phyloP scores from a whole-genome alignment of 2,113 vertebrate species.

The Pantherophis guttatus region DNA sequence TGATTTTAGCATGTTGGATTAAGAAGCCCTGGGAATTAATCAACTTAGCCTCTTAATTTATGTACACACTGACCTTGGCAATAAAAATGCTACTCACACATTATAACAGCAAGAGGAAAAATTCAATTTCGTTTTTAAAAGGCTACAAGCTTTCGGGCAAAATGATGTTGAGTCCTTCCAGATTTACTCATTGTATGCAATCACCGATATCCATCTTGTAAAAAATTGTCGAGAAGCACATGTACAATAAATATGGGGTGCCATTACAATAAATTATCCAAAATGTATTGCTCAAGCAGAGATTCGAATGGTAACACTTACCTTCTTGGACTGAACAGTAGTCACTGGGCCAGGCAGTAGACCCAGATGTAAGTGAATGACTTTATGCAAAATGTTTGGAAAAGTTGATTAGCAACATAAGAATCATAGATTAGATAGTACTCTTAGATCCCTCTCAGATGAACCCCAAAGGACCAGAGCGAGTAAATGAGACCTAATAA shows the following conservation, averaged over 20 bases:
- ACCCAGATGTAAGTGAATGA: background rate
- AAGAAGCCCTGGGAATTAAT: background rate
- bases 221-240: conserved; percentile 33
- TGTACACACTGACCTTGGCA: conserved; percentile 19
- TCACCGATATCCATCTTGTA: conserved; percentile 48
- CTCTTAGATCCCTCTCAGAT: background rate
- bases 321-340: background rate
- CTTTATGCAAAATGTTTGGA: background rate
- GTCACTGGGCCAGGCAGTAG: background rate
- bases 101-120: conserved; percentile 37
- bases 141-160: conserved; percentile 33
- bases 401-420: background rate
- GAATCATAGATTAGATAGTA: background rate
- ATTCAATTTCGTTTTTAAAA: conserved; percentile 45
- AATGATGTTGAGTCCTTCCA: conserved; percentile 35
- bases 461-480: background rate
- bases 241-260: conserved; percentile 29
- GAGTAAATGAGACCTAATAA: background rate
- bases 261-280: conserved; percentile 15
- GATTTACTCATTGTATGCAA: conserved; percentile 42
- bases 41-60: conserved; percentile 7
- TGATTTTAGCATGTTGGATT: background rate
- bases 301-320: background rate
- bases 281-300: conserved; percentile 26
- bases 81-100: conserved; percentile 5